Percentiles rank a stretch among this genome's conserved stretches.
Conservation (phyloP, 2,888 invertebrate genomes). For the Lasioglossum zephyrum region DNA sequence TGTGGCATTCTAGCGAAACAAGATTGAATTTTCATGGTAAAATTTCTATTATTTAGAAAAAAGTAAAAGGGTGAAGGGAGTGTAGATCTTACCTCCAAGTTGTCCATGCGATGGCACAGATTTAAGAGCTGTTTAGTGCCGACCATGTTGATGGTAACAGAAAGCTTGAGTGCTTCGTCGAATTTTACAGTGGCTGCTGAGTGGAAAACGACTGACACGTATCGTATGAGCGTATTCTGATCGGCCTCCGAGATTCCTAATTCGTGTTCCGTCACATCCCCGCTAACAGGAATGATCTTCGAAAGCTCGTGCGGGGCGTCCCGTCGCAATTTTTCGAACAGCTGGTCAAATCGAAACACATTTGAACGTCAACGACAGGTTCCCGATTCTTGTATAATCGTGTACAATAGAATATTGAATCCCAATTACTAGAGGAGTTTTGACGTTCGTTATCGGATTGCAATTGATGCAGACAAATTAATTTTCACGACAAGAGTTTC, state of each 20-base stretch:
- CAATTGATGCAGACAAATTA: too few relatives aligned
- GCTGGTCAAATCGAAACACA: slow-evolving; percentile 79
- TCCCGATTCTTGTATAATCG: not conserved
- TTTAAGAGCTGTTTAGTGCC: slow-evolving; percentile 90
- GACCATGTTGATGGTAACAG: slow-evolving; percentile 91
- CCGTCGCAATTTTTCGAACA: slow-evolving; percentile 87
- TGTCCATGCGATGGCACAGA: slow-evolving; percentile 89
- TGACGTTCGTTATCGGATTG: too few relatives aligned
- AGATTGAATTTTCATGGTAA: too few relatives aligned
- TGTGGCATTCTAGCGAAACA: too few relatives aligned
- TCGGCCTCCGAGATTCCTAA: slow-evolving; percentile 86
- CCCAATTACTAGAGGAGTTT: too few relatives aligned
- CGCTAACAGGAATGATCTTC: slow-evolving; percentile 88
- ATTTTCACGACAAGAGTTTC: too few relatives aligned
- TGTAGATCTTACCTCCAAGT: slow-evolving; percentile 86
- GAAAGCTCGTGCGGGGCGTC: slow-evolving; percentile 86
- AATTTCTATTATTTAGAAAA: too few relatives aligned
- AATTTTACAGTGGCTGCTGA: slow-evolving; percentile 93
- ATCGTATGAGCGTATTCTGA: slow-evolving; percentile 85
- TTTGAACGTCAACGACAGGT: not conserved
- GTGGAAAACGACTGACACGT: slow-evolving; percentile 92
- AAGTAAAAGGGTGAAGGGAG: not conserved
- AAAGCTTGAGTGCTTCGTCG: slow-evolving; percentile 90
- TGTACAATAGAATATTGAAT: too few relatives aligned
- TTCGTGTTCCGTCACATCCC: slow-evolving; percentile 87